A percentile compares a stretch with the other conserved stretches of the same genome.
Evolutionary conservation across 2,113 vertebrate genomes (phyloP).

Genomic region (Coreoperca whiteheadi): DNA sequence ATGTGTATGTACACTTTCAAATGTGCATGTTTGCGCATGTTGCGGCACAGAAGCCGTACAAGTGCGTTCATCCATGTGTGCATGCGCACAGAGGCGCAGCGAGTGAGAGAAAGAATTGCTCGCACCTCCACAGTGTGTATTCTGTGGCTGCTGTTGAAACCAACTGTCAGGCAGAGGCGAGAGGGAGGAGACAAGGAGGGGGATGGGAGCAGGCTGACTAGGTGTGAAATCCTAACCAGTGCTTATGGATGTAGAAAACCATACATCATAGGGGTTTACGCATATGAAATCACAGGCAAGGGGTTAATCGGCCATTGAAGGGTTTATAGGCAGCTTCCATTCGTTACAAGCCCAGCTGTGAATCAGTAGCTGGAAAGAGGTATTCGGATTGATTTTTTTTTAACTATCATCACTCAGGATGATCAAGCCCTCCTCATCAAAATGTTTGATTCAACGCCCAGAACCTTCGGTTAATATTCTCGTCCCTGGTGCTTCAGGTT

Average conservation of each 20-base stretch:
- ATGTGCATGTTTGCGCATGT: not conserved
- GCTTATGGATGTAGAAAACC: conserved; percentile 54
- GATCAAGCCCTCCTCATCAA: conserved; percentile 41
- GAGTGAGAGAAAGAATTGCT: conserved; percentile 55
- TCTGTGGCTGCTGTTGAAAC: conserved; percentile 60
- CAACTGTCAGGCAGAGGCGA: conserved; percentile 59
- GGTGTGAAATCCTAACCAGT: conserved; percentile 63
- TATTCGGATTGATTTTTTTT: conserved; percentile 25
- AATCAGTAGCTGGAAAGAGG: conserved; percentile 22
- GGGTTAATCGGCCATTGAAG: conserved; percentile 55
- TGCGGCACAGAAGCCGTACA: not conserved
- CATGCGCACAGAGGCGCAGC: conserved; percentile 21
- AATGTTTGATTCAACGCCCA: conserved; percentile 42
- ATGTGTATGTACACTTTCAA: not conserved
- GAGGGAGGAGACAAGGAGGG: conserved; percentile 28
- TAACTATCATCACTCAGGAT: conserved; percentile 24
- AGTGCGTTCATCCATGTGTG: conserved; percentile 23
- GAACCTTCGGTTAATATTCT: conserved; percentile 31
- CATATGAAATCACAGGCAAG: conserved; percentile 48
- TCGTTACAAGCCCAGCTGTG: conserved; percentile 30
- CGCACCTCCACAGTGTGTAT: conserved; percentile 53
- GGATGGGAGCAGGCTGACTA: conserved; percentile 29
- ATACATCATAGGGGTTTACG: conserved; percentile 59
- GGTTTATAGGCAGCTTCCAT: conserved; percentile 27
- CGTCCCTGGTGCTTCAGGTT: not conserved